Base-by-base conservation (phyloP, 1,140 invertebrate genomes). In the Leptinotarsa undecemlineata region DNA sequence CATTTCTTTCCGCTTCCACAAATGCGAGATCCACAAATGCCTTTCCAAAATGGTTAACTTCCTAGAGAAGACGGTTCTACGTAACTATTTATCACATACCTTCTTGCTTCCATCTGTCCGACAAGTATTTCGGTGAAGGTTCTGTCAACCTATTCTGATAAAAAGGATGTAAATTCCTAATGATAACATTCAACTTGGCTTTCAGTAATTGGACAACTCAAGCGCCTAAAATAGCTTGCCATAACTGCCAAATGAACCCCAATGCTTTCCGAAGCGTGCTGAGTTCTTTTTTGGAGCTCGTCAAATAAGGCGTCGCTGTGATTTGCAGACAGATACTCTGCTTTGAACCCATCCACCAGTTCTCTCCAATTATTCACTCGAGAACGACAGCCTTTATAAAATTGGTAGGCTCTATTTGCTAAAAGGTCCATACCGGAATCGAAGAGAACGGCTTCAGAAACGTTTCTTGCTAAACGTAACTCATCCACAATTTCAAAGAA, bases 321-420 rank as follows among this genome's bases (percentile, higher is more conserved):
- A 62, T 75, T 72, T 1, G 68, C 23, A 13, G 78, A 48, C 60
- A 68, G 78, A 73, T 77, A 79, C 62, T 79, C 33, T 14, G 20
- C 75, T 67, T 64, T 76, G 68, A 42, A 82, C 64, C 23, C 64
- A 68, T 4, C 78, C 33, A 72, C 71, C 81, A 75, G 20, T 19
- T 75, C 68, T 3, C 66, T 61, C 68, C 74, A 75, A 75, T 26
- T 71, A 15, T 63, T 17, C 6, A 75, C 68, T 66, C 68, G 67
- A 19, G 48, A 21, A 19, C 72, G 21, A 21, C 64, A 74, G 66
- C 68, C 83, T 79, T 82, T 61, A 81, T 80, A 13, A 81, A 70
- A 57, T 61, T 68, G 62, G 48, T 69, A 68, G 20, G 75, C 75
- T 48, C 21, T 21, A n/a, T 66, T 67, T 19, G 48, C 26, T 33